Percentiles rank a stretch among this genome's conserved stretches.
phyloP scores from a whole-genome alignment of 1,140 invertebrate species.

The Tetramorium simillimum region DNA sequence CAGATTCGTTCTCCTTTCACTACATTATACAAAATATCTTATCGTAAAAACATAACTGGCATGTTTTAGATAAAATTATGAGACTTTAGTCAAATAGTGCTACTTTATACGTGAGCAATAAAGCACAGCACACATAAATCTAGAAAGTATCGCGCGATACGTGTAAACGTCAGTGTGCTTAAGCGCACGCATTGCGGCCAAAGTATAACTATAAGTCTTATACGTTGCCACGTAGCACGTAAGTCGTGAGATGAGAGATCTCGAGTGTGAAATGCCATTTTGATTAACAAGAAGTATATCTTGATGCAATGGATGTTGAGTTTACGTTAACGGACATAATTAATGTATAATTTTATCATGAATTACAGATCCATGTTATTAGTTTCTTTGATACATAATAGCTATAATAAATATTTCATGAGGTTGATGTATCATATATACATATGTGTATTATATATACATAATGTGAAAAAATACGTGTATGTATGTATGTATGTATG shows the following conservation, averaged over 20 bases:
- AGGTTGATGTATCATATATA: background rate
- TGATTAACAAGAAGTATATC: background rate
- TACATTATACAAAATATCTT: background rate
- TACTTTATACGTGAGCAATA: background rate
- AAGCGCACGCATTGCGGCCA: background rate
- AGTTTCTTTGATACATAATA: background rate
- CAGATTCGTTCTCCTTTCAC: background rate
- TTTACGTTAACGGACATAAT: background rate
- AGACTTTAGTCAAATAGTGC: background rate
- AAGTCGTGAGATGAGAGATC: background rate
- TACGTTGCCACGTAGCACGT: background rate
- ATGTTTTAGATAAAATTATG: background rate
- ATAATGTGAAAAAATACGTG: background rate
- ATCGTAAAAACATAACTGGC: background rate
- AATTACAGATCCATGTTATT: background rate
- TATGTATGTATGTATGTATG: background rate
- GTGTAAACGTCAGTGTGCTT: constrained; percentile 18
- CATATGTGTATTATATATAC: background rate
- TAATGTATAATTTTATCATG: background rate
- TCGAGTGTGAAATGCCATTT: background rate
- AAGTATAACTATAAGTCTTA: background rate
- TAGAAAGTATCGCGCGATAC: background rate
- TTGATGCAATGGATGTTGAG: background rate
- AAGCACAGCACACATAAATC: constrained; percentile 16
- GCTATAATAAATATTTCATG: background rate